These are phyloP conservation scores for Brachionus koreanus DNA, from an alignment of 1,140 invertebrate species.

Conservation along the genomic window DNA sequence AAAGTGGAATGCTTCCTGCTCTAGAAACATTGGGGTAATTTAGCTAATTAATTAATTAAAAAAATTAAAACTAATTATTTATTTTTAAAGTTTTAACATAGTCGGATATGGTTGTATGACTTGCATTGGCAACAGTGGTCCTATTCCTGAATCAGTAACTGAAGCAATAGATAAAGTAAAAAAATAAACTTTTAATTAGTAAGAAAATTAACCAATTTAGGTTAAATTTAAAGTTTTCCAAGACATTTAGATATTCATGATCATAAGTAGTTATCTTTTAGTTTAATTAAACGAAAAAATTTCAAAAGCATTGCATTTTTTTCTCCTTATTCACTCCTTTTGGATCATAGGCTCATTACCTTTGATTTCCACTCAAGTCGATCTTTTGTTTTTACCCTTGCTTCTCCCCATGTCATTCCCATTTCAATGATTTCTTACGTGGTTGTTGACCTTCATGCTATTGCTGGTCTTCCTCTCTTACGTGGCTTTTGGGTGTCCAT, in stretches of 20 bases:
- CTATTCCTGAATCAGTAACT: conserved; percentile 80
- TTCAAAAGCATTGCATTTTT: no score
- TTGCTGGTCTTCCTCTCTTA: no score
- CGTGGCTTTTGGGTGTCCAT: no score
- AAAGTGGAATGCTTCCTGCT: conserved; percentile 79
- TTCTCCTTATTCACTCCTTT: no score
- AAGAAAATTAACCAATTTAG: neutral
- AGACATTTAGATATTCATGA: neutral
- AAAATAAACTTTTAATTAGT: neutral
- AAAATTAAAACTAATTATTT: conserved; percentile 37
- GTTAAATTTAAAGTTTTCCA: no score
- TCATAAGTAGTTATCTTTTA: neutral
- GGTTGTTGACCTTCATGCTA: no score
- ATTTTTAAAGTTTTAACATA: conserved; percentile 69
- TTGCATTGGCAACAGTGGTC: conserved; percentile 95
- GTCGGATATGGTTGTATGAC: conserved; percentile 98
- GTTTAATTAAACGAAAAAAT: no score
- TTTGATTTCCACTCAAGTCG: no score
- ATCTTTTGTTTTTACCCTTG: no score
- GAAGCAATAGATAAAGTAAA: conserved; percentile 86
- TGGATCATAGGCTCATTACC: no score
- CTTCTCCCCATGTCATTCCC: no score
- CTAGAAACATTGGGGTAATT: conserved; percentile 68
- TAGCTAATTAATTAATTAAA: conserved; percentile 62
- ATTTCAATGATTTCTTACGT: no score